Evolutionary conservation across 2,113 vertebrate genomes (phyloP).

Genomic region (Amphiprion percula): DNA sequence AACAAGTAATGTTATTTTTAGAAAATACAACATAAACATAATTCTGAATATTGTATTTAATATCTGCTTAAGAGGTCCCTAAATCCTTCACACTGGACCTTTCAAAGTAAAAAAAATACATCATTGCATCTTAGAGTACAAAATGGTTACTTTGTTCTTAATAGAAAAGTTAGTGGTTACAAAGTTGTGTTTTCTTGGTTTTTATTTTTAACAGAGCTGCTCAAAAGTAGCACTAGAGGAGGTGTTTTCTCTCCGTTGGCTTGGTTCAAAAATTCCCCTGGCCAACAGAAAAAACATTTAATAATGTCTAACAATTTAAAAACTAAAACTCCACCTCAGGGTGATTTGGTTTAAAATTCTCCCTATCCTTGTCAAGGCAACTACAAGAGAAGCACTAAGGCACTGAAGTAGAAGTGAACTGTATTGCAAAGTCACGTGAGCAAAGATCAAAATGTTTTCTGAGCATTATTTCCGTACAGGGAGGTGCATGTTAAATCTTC

Average conservation of each 20-base stretch:
- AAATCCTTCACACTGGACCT: no score
- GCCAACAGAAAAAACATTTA: slow-evolving; percentile 19
- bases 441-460: slow-evolving; percentile 8
- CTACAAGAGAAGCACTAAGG: slow-evolving; percentile 24
- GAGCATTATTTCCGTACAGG: not conserved
- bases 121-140: slow-evolving; percentile 32
- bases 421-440: slow-evolving; percentile 7
- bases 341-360: not conserved
- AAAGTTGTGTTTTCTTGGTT: not conserved
- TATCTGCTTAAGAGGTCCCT: no score
- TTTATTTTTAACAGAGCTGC: slow-evolving; percentile 29
- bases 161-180: slow-evolving; percentile 50
- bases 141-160: slow-evolving; percentile 25
- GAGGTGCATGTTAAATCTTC: slow-evolving; percentile 34
- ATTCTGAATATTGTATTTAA: no score
- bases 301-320: slow-evolving; percentile 1
- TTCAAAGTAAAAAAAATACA: slow-evolving; percentile 40
- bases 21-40: no score
- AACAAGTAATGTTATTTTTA: no score
- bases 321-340: not conserved
- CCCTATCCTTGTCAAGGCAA: not conserved
- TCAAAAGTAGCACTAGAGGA: slow-evolving; percentile 27
- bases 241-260: not conserved
- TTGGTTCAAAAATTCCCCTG: slow-evolving; percentile 13
- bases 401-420: slow-evolving; percentile 10